These are phyloP conservation scores for Phycodurus eques DNA, from an alignment of 2,113 vertebrate genomes.

Conservation along the genomic window DNA sequence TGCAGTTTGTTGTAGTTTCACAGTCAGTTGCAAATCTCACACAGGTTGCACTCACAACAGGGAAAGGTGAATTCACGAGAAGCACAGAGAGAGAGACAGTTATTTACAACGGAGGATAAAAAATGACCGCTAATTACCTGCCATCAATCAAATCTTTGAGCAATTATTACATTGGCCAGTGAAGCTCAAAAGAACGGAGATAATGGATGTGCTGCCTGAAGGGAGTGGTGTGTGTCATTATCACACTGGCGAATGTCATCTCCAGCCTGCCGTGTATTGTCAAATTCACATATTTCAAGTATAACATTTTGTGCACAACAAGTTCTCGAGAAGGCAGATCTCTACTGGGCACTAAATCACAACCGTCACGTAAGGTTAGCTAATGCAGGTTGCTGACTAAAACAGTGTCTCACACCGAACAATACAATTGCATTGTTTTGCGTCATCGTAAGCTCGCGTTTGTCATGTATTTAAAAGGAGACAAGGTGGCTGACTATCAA, in stretches of 20 bases:
- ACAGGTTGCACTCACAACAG: slow-evolving; percentile 52
- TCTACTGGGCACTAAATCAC: slow-evolving; percentile 38
- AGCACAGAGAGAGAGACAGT: slow-evolving; percentile 34
- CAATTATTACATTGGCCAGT: slow-evolving; percentile 41
- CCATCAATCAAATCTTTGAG: slow-evolving; percentile 56
- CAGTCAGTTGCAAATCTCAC: slow-evolving; percentile 54
- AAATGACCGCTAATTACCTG: slow-evolving; percentile 50
- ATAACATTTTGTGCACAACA: slow-evolving; percentile 12
- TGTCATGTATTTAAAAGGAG: neutral
- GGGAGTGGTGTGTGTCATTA: slow-evolving; percentile 21
- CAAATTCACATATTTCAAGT: slow-evolving; percentile 26
- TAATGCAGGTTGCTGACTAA: neutral
- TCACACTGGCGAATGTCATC: slow-evolving; percentile 15
- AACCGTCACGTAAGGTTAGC: slow-evolving; percentile 22
- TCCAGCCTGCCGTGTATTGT: slow-evolving; percentile 26
- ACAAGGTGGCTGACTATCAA: neutral
- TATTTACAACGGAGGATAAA: slow-evolving; percentile 45
- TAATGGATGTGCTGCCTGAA: slow-evolving; percentile 15
- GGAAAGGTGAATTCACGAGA: slow-evolving; percentile 44
- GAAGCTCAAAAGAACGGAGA: slow-evolving; percentile 28
- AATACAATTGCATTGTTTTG: neutral
- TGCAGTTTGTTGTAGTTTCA: slow-evolving; percentile 53
- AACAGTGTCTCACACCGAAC: neutral
- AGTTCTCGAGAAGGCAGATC: slow-evolving; percentile 7
- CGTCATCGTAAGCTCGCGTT: neutral